Conservation (phyloP, 1,140 invertebrate genomes). For the Notospermus geniculatus region DNA sequence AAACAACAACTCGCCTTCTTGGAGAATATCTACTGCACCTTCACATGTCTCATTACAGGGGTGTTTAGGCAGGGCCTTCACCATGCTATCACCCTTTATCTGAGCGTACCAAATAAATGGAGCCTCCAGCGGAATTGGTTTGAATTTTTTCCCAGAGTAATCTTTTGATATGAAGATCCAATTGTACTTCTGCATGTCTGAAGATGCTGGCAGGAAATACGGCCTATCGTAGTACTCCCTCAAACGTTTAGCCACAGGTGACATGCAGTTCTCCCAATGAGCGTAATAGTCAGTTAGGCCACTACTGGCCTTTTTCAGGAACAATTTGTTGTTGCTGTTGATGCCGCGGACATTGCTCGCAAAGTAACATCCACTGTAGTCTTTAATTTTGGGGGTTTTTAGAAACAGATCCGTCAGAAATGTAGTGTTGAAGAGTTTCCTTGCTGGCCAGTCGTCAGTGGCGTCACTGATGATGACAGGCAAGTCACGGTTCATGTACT, state of each 20-base stretch:
- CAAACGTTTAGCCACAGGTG: slow-evolving; percentile 70
- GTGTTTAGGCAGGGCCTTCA: slow-evolving; percentile 67
- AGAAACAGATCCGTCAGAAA: slow-evolving; percentile 61
- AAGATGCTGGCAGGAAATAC: slow-evolving; percentile 71
- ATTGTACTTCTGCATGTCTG: slow-evolving; percentile 74
- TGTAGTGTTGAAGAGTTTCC: slow-evolving; percentile 69
- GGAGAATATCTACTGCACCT: slow-evolving; percentile 64
- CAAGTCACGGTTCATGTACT: slow-evolving; percentile 67
- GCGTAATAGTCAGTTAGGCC: slow-evolving; percentile 73
- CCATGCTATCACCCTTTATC: slow-evolving; percentile 66
- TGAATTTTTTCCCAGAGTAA: slow-evolving; percentile 71
- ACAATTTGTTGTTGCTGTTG: slow-evolving; percentile 65
- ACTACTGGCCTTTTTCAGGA: slow-evolving; percentile 67
- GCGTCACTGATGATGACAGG: slow-evolving; percentile 73
- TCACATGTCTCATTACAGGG: slow-evolving; percentile 71
- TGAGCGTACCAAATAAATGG: slow-evolving; percentile 73
- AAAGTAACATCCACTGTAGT: slow-evolving; percentile 61
- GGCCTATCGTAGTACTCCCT: slow-evolving; percentile 70
- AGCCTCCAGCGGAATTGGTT: slow-evolving; percentile 67
- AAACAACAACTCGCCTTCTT: slow-evolving; percentile 70
- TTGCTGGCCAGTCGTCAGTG: slow-evolving; percentile 67
- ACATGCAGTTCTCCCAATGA: slow-evolving; percentile 83
- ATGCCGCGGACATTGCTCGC: slow-evolving; percentile 64
- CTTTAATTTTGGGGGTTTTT: slow-evolving; percentile 33
- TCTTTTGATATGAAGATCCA: slow-evolving; percentile 78